Conservation (phyloP, 2,113 vertebrate genomes). For the Eolophus roseicapilla region DNA sequence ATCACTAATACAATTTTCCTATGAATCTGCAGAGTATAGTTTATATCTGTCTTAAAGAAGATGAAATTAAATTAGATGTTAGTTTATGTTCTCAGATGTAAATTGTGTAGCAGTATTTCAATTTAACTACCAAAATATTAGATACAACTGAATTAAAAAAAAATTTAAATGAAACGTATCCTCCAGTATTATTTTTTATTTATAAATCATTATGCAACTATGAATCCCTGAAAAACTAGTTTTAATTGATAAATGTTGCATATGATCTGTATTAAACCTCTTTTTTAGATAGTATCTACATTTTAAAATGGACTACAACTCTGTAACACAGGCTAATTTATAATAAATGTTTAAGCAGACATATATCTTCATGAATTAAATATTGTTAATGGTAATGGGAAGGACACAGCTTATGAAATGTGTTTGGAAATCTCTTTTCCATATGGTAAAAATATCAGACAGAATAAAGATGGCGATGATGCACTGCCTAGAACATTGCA, state of each 20-base stretch:
- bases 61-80: neutral
- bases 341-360: constrained; percentile 38
- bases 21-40: neutral
- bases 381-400: neutral
- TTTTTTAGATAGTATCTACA: neutral
- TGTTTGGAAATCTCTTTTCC: neutral
- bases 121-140: constrained; percentile 49
- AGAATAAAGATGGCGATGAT: neutral
- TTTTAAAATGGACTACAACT: constrained; percentile 26
- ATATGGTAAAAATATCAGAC: neutral
- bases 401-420: neutral
- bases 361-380: constrained; percentile 29
- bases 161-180: constrained; percentile 32
- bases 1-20: neutral
- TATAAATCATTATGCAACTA: constrained; percentile 49
- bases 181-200: constrained; percentile 43
- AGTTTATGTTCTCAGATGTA: neutral
- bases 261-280: constrained; percentile 1
- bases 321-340: neutral
- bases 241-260: constrained; percentile 58
- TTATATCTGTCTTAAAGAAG: neutral
- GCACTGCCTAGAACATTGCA: neutral
- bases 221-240: constrained; percentile 29
- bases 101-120: neutral
- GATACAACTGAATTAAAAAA: neutral